These are phyloP conservation scores for Zaprionus davidi DNA, from an alignment of 1,140 invertebrate genomes.

Conservation along the genomic window DNA sequence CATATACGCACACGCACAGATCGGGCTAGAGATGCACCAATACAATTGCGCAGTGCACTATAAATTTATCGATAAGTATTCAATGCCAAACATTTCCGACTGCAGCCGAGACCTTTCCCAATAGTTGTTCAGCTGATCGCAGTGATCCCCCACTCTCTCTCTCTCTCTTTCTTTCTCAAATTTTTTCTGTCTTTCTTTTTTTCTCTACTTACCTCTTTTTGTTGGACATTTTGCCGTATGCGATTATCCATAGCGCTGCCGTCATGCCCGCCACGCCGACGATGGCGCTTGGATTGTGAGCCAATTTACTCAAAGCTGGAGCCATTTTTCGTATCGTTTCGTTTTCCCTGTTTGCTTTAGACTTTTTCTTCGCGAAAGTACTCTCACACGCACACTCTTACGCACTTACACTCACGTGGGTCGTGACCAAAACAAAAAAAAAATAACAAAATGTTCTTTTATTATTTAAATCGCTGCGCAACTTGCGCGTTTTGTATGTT, in stretches of 20 bases:
- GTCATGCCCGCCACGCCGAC: slow-evolving; percentile 86
- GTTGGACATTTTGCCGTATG: slow-evolving; percentile 84
- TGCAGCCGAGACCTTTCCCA: slow-evolving; percentile 62
- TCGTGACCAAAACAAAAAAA: slow-evolving; percentile 14
- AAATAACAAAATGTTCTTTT: slow-evolving; percentile 2
- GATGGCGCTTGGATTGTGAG: slow-evolving; percentile 85
- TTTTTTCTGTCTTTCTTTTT: background rate
- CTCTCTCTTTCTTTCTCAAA: background rate
- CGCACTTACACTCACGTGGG: slow-evolving; percentile 29
- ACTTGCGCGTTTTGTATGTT: background rate
- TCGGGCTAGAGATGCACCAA: background rate
- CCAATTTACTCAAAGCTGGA: slow-evolving; percentile 87
- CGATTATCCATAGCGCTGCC: slow-evolving; percentile 86
- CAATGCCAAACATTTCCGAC: slow-evolving; percentile 60
- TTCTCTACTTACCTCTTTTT: slow-evolving; percentile 73
- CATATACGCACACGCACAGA: background rate
- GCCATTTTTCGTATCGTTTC: slow-evolving; percentile 85
- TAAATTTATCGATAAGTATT: slow-evolving; percentile 32
- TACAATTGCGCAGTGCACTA: background rate
- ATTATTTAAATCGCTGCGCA: background rate
- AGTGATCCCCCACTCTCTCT: background rate
- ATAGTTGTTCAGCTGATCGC: slow-evolving; percentile 15
- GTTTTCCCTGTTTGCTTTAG: background rate
- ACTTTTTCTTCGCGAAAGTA: slow-evolving; percentile 23
- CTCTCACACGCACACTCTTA: slow-evolving; percentile 15